Base-by-base conservation (phyloP, 2,888 invertebrate species). In the Chaitophorus viminalis region DNA sequence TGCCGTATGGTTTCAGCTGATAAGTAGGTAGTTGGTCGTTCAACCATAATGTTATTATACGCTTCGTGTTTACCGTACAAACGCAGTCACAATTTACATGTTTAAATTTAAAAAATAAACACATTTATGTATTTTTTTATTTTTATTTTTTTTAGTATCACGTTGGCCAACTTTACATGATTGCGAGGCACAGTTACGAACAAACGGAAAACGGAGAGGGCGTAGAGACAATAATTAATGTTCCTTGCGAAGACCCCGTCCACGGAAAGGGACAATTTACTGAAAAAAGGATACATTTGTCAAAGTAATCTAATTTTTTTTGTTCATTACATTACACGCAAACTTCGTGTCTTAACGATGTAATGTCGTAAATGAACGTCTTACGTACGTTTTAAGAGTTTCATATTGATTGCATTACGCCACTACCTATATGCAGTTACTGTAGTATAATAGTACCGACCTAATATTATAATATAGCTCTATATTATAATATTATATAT, bases 91-190 rank as follows among this genome's bases (percentile, higher is more conserved):
- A 25, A 68, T 68, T 68, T 68, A 68, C 68, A 68, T n/a, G 68
- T 68, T 68, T 11, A 68, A 68, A 68, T 68, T 68, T n/a, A 68
- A 60, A 60, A 68, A 68, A 25, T 68, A 68, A 11, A 29, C 11
- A 65, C 65, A 65, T 54, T 31, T 31, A 36, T n/a, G 14, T 33
- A 79, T 14, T 14, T 46, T 14, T 54, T 54, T 60, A 0, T 68
- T 39, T 46, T 68, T 54, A 70, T 88, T 17, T 36, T 86, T 93
- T 93, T 78, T 91, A 98, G 97, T 98, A 98, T 91, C 95, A 94
- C 90, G 95, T 97, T 90, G 98, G 98, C 0, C 98, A 98, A 91
- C 93, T 98, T 89, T 98, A 97, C 91, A 98, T 98, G 98, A 98
- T 98, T 90, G 97, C 97, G 3, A 94, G 97, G 82, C 98, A 98